Evolutionary conservation across 2,888 invertebrate genomes (phyloP).

Genomic region (Schrankia costaestrigalis): DNA sequence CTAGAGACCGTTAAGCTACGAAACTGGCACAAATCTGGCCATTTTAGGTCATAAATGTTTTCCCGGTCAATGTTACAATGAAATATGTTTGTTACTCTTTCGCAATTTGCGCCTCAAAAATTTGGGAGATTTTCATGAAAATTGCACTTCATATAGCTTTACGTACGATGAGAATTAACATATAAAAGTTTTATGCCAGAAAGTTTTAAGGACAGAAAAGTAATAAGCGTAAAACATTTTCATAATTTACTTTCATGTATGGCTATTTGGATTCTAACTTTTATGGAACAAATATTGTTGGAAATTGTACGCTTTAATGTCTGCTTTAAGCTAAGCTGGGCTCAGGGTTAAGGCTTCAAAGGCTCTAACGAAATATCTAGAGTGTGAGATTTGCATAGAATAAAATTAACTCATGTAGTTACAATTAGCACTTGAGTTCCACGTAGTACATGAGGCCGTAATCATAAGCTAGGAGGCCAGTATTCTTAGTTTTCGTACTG

Average conservation of each 20-base stretch:
- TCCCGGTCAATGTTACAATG: slow-evolving; percentile 7
- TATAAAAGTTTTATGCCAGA: slow-evolving; percentile 2
- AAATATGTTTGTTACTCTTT: slow-evolving; percentile 6
- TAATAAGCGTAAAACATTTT: slow-evolving; percentile 5
- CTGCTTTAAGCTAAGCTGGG: no score
- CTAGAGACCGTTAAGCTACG: slow-evolving; percentile 1
- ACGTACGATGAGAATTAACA: slow-evolving; percentile 8
- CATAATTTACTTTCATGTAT: background rate
- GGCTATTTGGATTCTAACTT: background rate
- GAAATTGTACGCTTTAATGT: no score
- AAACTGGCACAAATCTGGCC: slow-evolving; percentile 6
- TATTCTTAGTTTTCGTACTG: no score
- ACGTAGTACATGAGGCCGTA: no score
- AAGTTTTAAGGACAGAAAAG: slow-evolving; percentile 2
- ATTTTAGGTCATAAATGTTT: slow-evolving; percentile 7
- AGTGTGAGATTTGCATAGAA: no score
- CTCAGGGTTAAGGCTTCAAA: no score
- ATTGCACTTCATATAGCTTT: slow-evolving; percentile 4
- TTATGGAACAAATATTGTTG: no score
- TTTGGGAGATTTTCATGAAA: background rate
- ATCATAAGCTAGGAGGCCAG: no score
- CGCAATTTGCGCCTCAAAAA: slow-evolving; percentile 1
- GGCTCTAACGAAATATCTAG: no score
- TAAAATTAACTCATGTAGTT: no score
- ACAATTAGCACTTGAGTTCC: no score